These are phyloP conservation scores for Channa striata DNA, from an alignment of 2,797 vertebrate species.

Conservation along the genomic window DNA sequence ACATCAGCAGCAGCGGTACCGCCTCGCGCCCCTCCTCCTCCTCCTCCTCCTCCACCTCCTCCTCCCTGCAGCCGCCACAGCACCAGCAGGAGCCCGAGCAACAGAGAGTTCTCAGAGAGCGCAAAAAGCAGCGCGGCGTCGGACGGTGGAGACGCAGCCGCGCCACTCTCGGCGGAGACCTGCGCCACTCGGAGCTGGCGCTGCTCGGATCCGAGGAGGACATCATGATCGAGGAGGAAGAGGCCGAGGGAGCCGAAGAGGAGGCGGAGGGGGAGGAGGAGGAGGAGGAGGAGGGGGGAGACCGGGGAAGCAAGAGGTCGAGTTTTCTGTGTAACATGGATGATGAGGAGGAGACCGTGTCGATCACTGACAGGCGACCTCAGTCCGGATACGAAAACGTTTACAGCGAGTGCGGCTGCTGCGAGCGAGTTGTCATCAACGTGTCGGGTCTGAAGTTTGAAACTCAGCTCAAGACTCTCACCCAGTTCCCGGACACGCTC, in stretches of 20 bases:
- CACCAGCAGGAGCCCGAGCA: conserved; percentile 80
- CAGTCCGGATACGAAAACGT: conserved; percentile 90
- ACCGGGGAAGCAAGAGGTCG: conserved; percentile 78
- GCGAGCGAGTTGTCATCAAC: conserved; percentile 97
- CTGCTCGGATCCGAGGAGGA: conserved; percentile 94
- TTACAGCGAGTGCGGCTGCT: conserved; percentile 93
- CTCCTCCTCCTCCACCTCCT: conserved; percentile 73
- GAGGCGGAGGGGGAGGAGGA: conserved; percentile 83
- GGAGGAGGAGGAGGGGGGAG: conserved; percentile 82
- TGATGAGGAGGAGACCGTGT: conserved; percentile 88
- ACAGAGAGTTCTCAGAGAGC: conserved; percentile 80
- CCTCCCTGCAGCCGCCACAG: conserved; percentile 76
- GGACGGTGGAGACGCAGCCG: conserved; percentile 89
- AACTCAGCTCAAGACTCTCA: conserved; percentile 95
- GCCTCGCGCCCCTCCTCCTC: conserved; percentile 84
- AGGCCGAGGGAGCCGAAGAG: conserved; percentile 79
- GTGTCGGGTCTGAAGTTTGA: conserved; percentile 97
- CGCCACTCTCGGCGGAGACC: conserved; percentile 88
- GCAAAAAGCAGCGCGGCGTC: conserved; percentile 84
- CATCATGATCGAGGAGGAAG: conserved; percentile 94
- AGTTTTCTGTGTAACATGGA: conserved; percentile 89
- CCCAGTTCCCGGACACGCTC: conserved; percentile 96
- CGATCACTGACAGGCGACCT: conserved; percentile 88
- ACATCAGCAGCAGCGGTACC: conserved; percentile 82
- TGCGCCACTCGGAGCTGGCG: conserved; percentile 94